phyloP scores from a whole-genome alignment of 1,140 invertebrate genomes.

The Cataglyphis hispanica region DNA sequence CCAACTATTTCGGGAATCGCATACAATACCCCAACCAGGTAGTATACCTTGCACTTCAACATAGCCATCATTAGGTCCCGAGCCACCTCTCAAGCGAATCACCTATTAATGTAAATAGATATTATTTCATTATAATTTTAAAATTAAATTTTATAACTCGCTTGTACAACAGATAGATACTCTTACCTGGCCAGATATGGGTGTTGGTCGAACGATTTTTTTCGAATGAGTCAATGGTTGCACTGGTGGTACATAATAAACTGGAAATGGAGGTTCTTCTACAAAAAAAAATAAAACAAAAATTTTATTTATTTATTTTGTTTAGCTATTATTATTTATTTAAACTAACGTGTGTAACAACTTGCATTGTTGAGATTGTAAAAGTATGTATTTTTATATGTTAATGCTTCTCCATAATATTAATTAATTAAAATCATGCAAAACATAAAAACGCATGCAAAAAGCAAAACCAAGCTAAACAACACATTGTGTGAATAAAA shows the following conservation, averaged over 20 bases:
- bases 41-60: slow-evolving; percentile 85
- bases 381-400: background rate
- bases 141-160: slow-evolving; percentile 11
- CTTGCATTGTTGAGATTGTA: background rate
- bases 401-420: background rate
- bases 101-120: slow-evolving; percentile 75
- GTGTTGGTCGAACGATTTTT: slow-evolving; percentile 70
- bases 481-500: background rate
- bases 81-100: slow-evolving; percentile 86
- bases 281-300: slow-evolving; percentile 62
- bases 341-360: background rate
- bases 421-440: slow-evolving; percentile 26
- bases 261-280: slow-evolving; percentile 82
- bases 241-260: slow-evolving; percentile 79
- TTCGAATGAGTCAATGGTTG: slow-evolving; percentile 71
- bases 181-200: slow-evolving; percentile 82
- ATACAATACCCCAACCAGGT: slow-evolving; percentile 87
- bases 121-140: slow-evolving; percentile 22
- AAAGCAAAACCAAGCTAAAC: background rate
- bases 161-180: background rate
- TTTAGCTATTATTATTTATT: background rate
- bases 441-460: slow-evolving; percentile 18
- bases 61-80: slow-evolving; percentile 86
- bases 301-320: background rate
- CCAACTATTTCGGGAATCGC: slow-evolving; percentile 86